phyloP scores from a whole-genome alignment of 2,888 invertebrate species.

The Torymus aiolomorphi region DNA sequence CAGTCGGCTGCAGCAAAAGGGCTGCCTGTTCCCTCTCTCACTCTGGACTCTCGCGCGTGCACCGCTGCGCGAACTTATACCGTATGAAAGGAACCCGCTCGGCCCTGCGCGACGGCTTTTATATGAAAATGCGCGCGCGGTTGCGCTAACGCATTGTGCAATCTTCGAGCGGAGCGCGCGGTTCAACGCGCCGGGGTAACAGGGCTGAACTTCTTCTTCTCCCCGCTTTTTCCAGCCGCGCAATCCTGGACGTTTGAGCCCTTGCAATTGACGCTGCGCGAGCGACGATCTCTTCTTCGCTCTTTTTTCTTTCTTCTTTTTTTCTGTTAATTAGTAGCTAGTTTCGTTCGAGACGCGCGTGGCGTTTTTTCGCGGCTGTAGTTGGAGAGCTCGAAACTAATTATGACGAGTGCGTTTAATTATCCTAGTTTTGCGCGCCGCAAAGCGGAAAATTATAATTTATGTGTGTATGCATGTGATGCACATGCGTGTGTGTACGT shows the following conservation, averaged over 20 bases:
- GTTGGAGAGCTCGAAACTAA: background rate
- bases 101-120: background rate
- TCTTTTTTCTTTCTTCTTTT: background rate
- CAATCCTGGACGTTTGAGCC: background rate
- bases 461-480: background rate
- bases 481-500: no score
- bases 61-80: no score
- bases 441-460: background rate
- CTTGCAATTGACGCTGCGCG: background rate
- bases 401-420: background rate
- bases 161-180: slow-evolving; percentile 6
- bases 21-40: background rate
- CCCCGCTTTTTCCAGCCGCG: no score
- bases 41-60: no score
- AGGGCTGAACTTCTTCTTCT: no score
- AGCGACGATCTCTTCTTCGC: no score
- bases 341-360: background rate
- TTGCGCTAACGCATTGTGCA: slow-evolving; percentile 31
- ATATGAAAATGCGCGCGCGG: slow-evolving; percentile 3
- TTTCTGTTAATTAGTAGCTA: background rate
- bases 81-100: background rate
- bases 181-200: background rate
- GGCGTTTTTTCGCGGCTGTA: no score
- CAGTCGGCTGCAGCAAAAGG: slow-evolving; percentile 11
- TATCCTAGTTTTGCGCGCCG: no score